These are phyloP conservation scores for Nesogale talazaci DNA, from an alignment of 2,113 vertebrate species.

Conservation along the genomic window DNA sequence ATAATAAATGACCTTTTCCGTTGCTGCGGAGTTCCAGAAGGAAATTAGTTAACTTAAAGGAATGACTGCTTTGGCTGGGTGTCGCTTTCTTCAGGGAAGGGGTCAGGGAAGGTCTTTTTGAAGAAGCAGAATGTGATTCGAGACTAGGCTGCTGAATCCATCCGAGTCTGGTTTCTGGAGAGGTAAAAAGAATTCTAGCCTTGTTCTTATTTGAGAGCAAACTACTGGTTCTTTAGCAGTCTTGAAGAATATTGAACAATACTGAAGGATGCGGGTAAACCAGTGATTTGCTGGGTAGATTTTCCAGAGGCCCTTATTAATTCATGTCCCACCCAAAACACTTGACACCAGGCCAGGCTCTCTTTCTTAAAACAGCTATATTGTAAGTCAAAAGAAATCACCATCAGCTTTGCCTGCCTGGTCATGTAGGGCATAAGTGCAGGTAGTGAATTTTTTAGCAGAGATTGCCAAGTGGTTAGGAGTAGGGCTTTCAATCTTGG, in stretches of 20 bases:
- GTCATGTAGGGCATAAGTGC: neutral
- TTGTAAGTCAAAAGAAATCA: neutral
- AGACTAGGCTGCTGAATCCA: neutral
- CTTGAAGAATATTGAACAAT: neutral
- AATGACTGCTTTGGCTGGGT: neutral
- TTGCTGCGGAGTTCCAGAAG: neutral
- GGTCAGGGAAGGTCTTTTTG: neutral
- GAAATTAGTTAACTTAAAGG: neutral
- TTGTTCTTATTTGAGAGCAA: neutral
- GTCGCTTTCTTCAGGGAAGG: neutral
- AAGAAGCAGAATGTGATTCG: conserved; percentile 40
- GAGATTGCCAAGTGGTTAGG: conserved; percentile 38
- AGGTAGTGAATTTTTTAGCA: neutral
- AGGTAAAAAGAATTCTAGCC: neutral
- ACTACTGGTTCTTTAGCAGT: neutral
- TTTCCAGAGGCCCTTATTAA: neutral
- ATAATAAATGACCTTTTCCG: neutral
- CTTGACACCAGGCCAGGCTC: neutral
- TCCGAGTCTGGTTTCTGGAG: conserved; percentile 32
- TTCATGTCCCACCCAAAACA: neutral
- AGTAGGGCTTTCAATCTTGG: neutral
- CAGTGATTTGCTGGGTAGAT: neutral
- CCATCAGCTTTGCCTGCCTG: neutral
- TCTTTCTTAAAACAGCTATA: conserved; percentile 45
- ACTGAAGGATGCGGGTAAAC: neutral